Evolutionary conservation across 2,113 vertebrate species (phyloP).

Genomic region (Marcusenius ussheri): DNA sequence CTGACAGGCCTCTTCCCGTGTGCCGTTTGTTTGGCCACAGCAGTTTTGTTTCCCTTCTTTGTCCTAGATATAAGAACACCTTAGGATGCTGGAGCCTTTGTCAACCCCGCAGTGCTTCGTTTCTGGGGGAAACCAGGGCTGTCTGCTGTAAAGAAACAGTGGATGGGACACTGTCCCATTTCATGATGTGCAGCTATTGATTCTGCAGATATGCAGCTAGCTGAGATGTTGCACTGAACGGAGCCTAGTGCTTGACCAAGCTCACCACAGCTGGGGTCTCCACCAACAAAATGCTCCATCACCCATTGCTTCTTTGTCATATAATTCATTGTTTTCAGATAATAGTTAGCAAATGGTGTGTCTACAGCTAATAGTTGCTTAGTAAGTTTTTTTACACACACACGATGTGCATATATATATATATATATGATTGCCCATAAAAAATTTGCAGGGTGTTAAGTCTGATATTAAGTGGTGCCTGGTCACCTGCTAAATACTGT

Average conservation of each 20-base stretch:
- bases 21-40: conserved; percentile 18
- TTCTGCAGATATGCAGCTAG: not conserved
- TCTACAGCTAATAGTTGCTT: conserved; percentile 33
- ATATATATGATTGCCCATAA: conserved; percentile 45
- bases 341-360: conserved; percentile 28
- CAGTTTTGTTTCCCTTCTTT: not conserved
- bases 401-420: conserved; percentile 43
- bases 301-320: conserved; percentile 21
- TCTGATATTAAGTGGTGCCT: not conserved
- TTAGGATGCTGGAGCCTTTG: not conserved
- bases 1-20: conserved; percentile 31
- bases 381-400: conserved; percentile 50
- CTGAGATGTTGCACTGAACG: not conserved
- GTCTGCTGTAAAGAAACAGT: conserved; percentile 4
- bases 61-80: conserved; percentile 12
- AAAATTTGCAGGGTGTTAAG: not conserved
- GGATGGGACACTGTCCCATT: not conserved
- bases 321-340: conserved; percentile 40
- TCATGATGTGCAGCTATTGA: not conserved
- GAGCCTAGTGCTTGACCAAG: not conserved
- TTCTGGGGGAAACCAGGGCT: not conserved
- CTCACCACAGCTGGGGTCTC: not conserved
- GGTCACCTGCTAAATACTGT: not conserved
- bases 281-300: conserved; percentile 11
- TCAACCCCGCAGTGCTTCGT: not conserved